phyloP scores from a whole-genome alignment of 2,113 vertebrate genomes.

The Nothoprocta pentlandii region DNA sequence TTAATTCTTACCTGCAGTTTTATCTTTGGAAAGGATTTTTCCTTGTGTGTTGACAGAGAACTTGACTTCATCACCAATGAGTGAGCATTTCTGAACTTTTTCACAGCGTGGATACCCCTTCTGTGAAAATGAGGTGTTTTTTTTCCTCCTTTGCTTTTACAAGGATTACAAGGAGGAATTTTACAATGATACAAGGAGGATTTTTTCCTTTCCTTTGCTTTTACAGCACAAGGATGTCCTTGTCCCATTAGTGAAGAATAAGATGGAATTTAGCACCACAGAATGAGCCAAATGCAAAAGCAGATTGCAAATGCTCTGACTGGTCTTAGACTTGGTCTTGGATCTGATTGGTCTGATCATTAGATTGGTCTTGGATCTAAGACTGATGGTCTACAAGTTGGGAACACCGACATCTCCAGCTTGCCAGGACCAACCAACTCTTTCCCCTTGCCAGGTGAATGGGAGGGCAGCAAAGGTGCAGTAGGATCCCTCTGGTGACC shows the following conservation, averaged over 20 bases:
- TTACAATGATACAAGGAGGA: too few species aligned
- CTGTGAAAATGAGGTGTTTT: background rate
- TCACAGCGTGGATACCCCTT: background rate
- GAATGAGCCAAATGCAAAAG: rapidly evolving
- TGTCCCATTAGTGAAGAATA: rapidly evolving
- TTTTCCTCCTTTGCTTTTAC: background rate
- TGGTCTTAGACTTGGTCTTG: too few species aligned
- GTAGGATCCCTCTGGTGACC: rapidly evolving
- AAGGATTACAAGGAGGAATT: too few species aligned
- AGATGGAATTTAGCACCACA: background rate
- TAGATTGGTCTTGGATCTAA: too few species aligned
- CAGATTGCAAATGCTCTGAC: background rate
- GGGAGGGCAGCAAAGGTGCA: background rate
- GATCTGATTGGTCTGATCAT: too few species aligned
- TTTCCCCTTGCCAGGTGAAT: too few species aligned
- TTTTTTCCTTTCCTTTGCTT: background rate
- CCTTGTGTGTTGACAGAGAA: background rate
- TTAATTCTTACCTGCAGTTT: background rate
- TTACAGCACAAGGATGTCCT: background rate
- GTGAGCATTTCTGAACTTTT: background rate
- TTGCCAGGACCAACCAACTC: background rate
- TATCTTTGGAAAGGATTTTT: background rate
- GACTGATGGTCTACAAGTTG: background rate
- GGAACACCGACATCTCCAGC: rapidly evolving
- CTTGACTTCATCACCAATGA: background rate